Evolutionary conservation across 1,140 invertebrate genomes (phyloP).

Genomic region (Eupeodes corollae): DNA sequence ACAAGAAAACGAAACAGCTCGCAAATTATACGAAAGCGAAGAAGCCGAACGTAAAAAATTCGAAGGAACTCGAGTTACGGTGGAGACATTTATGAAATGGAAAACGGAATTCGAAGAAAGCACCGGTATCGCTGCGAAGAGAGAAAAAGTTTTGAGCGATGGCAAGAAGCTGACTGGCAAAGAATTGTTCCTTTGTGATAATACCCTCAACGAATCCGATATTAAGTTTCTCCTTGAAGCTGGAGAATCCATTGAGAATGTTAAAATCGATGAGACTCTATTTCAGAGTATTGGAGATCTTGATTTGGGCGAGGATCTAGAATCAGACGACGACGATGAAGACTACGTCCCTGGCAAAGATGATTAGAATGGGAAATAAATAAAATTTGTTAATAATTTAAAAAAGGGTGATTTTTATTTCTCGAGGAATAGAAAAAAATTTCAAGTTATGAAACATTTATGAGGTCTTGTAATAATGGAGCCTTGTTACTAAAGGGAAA

Average conservation of each 20-base stretch:
- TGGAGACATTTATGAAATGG: conserved; percentile 94
- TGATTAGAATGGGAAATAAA: conserved; percentile 5
- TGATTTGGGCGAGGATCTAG: conserved; percentile 66
- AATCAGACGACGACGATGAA: conserved; percentile 47
- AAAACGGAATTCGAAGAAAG: conserved; percentile 88
- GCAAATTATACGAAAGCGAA: conserved; percentile 62
- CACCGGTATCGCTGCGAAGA: conserved; percentile 63
- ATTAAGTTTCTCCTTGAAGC: conserved; percentile 88
- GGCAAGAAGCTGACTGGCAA: conserved; percentile 68
- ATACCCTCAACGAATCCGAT: conserved; percentile 87
- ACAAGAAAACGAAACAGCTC: conserved; percentile 56
- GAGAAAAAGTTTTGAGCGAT: conserved; percentile 55
- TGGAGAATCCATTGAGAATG: conserved; percentile 61
- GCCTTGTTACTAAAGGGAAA: too few relatives aligned
- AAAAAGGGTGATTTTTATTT: not conserved
- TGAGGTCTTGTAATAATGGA: not conserved
- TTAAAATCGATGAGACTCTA: conserved; percentile 87
- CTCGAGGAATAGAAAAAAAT: not conserved
- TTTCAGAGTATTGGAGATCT: conserved; percentile 89
- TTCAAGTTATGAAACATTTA: not conserved
- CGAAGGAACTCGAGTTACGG: conserved; percentile 88
- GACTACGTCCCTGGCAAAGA: conserved; percentile 30
- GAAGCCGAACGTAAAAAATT: conserved; percentile 88
- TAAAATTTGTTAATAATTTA: not conserved
- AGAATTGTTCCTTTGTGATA: conserved; percentile 87